phyloP scores from a whole-genome alignment of 2,113 vertebrate species.

The Okapia johnstoni region DNA sequence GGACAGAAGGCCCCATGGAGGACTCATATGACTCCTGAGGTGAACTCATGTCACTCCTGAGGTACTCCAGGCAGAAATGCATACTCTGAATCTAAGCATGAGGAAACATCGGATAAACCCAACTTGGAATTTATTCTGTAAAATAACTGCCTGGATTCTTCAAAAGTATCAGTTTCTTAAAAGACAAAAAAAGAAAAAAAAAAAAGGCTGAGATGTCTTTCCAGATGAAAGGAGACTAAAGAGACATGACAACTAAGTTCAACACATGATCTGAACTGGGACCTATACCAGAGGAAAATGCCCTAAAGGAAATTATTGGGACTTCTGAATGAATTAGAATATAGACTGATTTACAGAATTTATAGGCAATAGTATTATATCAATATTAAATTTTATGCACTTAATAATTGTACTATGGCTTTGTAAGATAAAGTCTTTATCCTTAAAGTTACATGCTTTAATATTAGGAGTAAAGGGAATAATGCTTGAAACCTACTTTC shows the following conservation, averaged over 20 bases:
- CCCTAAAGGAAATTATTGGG: neutral
- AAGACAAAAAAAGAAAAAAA: neutral
- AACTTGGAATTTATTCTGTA: neutral
- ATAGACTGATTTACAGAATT: neutral
- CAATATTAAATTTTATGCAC: neutral
- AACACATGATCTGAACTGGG: neutral
- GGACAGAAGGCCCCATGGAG: neutral
- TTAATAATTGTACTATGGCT: neutral
- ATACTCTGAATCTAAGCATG: neutral
- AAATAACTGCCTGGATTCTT: neutral
- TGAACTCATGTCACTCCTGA: neutral
- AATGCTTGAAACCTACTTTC: conserved; percentile 9
- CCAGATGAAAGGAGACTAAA: neutral
- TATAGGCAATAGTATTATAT: neutral
- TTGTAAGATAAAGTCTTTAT: neutral
- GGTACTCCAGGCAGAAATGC: neutral
- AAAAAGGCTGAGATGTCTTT: neutral
- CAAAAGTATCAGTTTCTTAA: neutral
- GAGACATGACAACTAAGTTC: neutral
- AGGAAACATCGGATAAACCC: neutral
- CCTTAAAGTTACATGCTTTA: neutral
- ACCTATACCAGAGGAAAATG: neutral
- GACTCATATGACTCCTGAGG: neutral
- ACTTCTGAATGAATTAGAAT: neutral
- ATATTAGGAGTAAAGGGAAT: neutral